A percentile compares a stretch with the other conserved stretches of the same genome.
phyloP scores from a whole-genome alignment of 2,888 invertebrate species.

The Rhyacophila evoluta region DNA sequence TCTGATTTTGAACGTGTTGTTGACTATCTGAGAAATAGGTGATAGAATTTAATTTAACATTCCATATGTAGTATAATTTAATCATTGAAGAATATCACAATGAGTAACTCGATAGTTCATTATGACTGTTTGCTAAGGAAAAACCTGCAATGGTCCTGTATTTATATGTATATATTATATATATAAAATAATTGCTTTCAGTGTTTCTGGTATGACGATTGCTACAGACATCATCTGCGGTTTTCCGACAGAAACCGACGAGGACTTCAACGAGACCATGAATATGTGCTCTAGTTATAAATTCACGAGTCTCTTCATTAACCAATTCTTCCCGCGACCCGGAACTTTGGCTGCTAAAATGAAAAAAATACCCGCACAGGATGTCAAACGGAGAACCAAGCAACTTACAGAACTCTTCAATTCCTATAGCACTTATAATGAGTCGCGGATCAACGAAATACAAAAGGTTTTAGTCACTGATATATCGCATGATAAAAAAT shows the following conservation, averaged over 20 bases:
- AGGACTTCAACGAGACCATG: constrained; percentile 91
- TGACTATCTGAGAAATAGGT: constrained; percentile 82
- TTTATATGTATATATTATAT: too few species aligned
- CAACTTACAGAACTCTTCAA: constrained; percentile 88
- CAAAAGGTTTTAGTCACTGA: constrained; percentile 93
- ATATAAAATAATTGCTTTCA: constrained; percentile 59
- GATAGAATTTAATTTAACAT: too few species aligned
- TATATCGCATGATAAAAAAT: constrained; percentile 88
- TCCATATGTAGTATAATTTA: too few species aligned
- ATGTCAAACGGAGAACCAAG: constrained; percentile 93
- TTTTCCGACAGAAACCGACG: constrained; percentile 94
- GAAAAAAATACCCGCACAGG: constrained; percentile 84
- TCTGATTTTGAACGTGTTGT: constrained; percentile 92
- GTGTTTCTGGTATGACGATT: constrained; percentile 91
- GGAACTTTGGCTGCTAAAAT: constrained; percentile 97
- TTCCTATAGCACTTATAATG: constrained; percentile 86
- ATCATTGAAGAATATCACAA: too few species aligned
- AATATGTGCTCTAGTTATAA: constrained; percentile 84
- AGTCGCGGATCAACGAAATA: constrained; percentile 72
- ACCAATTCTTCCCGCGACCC: constrained; percentile 96
- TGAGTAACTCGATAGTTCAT: too few species aligned
- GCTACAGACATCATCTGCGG: constrained; percentile 99
- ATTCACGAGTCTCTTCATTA: constrained; percentile 96
- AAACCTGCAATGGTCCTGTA: too few species aligned
- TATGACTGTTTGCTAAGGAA: too few species aligned